These are phyloP conservation scores for Pyrgilauda ruficollis DNA, from an alignment of 2,113 vertebrate genomes.

Conservation along the genomic window DNA sequence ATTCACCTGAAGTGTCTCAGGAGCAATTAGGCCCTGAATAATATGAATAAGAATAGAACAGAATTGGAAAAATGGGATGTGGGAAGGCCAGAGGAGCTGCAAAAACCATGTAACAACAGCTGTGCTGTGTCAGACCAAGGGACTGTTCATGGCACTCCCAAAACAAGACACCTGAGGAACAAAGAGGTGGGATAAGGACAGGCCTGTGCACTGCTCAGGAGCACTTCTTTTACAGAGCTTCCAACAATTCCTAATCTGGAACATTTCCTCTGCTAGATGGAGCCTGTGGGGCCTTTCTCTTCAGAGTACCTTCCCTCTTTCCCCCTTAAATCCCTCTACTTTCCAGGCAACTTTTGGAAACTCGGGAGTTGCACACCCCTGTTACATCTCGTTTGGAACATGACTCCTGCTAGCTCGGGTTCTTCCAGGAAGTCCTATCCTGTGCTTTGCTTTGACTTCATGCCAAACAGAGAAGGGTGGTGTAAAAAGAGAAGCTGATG, in stretches of 20 bases:
- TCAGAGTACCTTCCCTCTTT: background rate
- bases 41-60: background rate
- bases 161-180: background rate
- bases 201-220: background rate
- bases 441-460: background rate
- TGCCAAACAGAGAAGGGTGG: background rate
- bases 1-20: background rate
- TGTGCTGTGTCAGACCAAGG: background rate
- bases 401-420: background rate
- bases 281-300: background rate
- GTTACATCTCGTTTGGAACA: background rate
- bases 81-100: background rate
- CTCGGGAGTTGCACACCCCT: background rate
- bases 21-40: background rate
- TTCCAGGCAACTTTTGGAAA: background rate
- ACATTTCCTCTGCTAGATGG: background rate
- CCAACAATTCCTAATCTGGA: background rate
- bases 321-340: rapidly evolving
- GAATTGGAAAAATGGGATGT: background rate
- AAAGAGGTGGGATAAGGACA: background rate
- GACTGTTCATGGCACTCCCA: rapidly evolving
- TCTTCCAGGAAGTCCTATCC: background rate
- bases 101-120: background rate
- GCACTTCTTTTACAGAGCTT: rapidly evolving
- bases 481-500: background rate